Conservation (phyloP, 2,888 invertebrate species). For the Thelaira solivaga region DNA sequence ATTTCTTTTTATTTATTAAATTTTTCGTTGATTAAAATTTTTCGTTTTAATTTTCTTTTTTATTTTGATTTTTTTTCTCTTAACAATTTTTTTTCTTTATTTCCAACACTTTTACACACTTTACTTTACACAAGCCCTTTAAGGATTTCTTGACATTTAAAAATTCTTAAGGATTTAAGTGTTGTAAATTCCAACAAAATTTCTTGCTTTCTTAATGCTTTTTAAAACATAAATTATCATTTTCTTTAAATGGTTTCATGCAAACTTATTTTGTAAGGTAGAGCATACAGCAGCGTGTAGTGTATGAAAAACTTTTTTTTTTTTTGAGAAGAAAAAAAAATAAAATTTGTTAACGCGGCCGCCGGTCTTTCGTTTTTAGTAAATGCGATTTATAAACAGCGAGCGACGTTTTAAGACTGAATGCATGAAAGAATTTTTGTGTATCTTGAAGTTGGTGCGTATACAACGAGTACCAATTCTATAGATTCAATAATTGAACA, state of each 20-base stretch:
- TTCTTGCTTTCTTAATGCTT: constrained; percentile 3
- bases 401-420: constrained; percentile 72
- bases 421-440: constrained; percentile 65
- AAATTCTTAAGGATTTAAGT: constrained; percentile 19
- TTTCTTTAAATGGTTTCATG: constrained; percentile 37
- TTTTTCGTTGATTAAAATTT: too few species aligned
- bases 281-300: too few species aligned
- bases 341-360: too few species aligned
- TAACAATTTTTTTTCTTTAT: too few species aligned
- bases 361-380: constrained; percentile 60
- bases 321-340: constrained; percentile 52
- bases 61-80: too few species aligned
- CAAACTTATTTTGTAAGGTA: constrained; percentile 36
- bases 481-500: constrained; percentile 37
- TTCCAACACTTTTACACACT: too few species aligned
- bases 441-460: constrained; percentile 65
- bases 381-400: constrained; percentile 66
- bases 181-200: constrained; percentile 6
- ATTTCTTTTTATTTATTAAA: too few species aligned
- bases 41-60: too few species aligned
- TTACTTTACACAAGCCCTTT: not conserved
- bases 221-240: constrained; percentile 23
- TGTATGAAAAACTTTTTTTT: constrained; percentile 61
- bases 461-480: constrained; percentile 50
- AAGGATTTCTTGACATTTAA: not conserved